A percentile compares a stretch with the other conserved stretches of the same genome.
These are phyloP conservation scores for Nomada flava DNA, from an alignment of 2,888 invertebrate species.

Conservation along the genomic window DNA sequence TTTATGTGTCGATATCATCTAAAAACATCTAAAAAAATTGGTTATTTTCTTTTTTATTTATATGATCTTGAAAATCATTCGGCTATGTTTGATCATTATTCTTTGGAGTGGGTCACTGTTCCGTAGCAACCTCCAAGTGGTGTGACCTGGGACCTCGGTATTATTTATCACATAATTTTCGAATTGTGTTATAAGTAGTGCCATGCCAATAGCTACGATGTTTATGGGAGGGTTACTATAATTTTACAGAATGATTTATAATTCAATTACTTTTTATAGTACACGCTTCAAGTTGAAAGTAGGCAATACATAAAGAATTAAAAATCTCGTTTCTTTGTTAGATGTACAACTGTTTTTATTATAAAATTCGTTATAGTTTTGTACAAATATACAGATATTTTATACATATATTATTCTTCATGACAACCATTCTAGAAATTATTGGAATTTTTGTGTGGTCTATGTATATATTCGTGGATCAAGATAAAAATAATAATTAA, in stretches of 20 bases:
- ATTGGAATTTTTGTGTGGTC: slow-evolving; percentile 11
- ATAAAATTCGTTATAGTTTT: slow-evolving; percentile 13
- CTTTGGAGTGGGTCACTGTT: too few species aligned
- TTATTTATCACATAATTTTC: too few species aligned
- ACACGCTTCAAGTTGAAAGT: not conserved
- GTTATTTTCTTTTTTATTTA: too few species aligned
- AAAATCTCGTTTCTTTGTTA: not conserved
- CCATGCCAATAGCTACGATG: too few species aligned
- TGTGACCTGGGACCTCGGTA: too few species aligned
- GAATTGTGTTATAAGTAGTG: too few species aligned
- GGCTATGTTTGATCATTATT: too few species aligned
- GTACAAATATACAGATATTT: slow-evolving; percentile 21
- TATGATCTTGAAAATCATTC: too few species aligned
- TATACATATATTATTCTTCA: slow-evolving; percentile 20
- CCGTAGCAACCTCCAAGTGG: too few species aligned
- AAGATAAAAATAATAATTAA: not conserved
- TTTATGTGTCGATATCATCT: too few species aligned
- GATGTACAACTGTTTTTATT: slow-evolving; percentile 12
- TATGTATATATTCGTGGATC: not conserved
- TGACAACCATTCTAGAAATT: not conserved
- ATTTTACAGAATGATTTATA: not conserved
- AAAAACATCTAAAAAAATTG: too few species aligned
- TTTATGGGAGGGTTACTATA: too few species aligned
- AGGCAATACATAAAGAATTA: not conserved
- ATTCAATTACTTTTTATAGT: not conserved